A percentile compares a stretch with the other conserved stretches of the same genome.
phyloP scores from a whole-genome alignment of 2,888 invertebrate genomes.

The Glaucopsyche alexis region DNA sequence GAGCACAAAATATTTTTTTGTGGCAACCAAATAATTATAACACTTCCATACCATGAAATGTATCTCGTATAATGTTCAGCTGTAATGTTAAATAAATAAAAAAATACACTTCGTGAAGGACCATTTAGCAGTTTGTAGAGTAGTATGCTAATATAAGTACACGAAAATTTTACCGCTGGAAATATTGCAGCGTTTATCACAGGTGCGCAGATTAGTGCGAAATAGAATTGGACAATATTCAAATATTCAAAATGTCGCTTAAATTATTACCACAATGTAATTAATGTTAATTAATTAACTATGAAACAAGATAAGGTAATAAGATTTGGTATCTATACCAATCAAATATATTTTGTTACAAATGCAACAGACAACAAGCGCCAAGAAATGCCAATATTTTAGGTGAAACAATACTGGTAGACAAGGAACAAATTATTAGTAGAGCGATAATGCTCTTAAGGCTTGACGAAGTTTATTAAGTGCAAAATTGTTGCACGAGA shows the following conservation, averaged over 20 bases:
- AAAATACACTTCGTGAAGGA: background rate
- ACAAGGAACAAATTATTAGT: background rate
- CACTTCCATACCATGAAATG: too few relatives aligned
- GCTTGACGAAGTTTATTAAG: background rate
- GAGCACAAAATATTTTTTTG: background rate
- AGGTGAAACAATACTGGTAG: constrained; percentile 9
- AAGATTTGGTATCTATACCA: constrained; percentile 27
- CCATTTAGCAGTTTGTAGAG: background rate
- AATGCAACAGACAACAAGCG: constrained; percentile 23
- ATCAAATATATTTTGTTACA: constrained; percentile 27
- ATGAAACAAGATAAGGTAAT: constrained; percentile 30
- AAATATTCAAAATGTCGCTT: constrained; percentile 28
- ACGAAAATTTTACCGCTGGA: constrained; percentile 14
- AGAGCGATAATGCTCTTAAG: too few relatives aligned
- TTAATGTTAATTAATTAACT: constrained; percentile 30
- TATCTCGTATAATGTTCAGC: too few relatives aligned
- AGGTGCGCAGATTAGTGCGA: constrained; percentile 23
- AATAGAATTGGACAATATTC: constrained; percentile 30
- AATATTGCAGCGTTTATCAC: background rate
- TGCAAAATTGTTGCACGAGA: background rate
- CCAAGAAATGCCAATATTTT: constrained; percentile 14
- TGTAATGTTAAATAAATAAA: too few relatives aligned
- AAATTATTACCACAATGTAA: constrained; percentile 26
- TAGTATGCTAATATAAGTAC: background rate
- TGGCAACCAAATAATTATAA: background rate